phyloP scores from a whole-genome alignment of 1,140 invertebrate species.

The Panagrolaimus sp. region DNA sequence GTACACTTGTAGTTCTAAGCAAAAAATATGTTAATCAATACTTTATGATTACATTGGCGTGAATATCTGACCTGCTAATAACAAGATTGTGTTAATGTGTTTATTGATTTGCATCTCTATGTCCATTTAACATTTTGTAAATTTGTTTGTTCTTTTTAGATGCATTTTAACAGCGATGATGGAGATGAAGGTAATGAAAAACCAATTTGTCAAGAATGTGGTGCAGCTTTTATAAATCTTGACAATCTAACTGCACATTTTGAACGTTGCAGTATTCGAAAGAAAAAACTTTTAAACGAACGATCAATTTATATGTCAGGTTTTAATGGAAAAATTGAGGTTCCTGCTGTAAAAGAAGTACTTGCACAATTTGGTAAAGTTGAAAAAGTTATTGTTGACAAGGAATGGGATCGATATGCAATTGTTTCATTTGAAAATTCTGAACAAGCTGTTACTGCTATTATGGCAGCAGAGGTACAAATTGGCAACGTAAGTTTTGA shows the following conservation, averaged over 20 bases:
- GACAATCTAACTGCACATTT: background rate
- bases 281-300: background rate
- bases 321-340: background rate
- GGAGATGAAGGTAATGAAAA: no score
- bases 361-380: background rate
- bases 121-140: no score
- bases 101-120: no score
- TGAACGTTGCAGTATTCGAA: conserved; percentile 1
- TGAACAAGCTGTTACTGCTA: background rate
- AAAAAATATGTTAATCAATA: no score
- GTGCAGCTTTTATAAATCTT: background rate
- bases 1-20: no score
- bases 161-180: no score
- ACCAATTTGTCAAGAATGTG: background rate
- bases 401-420: conserved; percentile 1
- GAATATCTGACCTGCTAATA: no score
- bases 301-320: conserved; percentile 8
- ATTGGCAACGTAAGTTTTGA: background rate
- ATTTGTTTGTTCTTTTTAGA: no score
- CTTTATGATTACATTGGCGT: no score
- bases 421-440: background rate
- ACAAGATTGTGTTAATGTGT: no score
- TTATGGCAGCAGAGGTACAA: background rate
- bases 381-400: background rate
- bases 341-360: background rate